phyloP scores from a whole-genome alignment of 2,797 vertebrate species.

The Oophaga sylvatica region DNA sequence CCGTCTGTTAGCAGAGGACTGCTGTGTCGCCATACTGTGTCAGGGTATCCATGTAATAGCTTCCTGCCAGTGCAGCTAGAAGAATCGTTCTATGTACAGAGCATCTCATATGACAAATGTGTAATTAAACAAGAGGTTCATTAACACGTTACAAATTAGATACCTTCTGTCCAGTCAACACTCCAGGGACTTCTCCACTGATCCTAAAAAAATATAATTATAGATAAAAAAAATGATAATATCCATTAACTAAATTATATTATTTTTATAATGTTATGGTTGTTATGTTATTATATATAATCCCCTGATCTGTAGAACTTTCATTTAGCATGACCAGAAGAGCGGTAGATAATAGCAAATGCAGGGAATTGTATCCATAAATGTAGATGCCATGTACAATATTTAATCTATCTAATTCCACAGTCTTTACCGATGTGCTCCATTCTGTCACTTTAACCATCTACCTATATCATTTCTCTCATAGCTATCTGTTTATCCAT shows the following conservation, averaged over 20 bases:
- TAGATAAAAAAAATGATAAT: not conserved
- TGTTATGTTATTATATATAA: too few relatives aligned
- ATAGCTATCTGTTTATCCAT: too few relatives aligned
- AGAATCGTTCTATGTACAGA: not conserved
- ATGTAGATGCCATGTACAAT: too few relatives aligned
- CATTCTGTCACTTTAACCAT: too few relatives aligned
- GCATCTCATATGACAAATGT: conserved; percentile 25
- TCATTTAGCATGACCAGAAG: too few relatives aligned
- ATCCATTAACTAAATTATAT: not conserved
- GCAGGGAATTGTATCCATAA: too few relatives aligned
- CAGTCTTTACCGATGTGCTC: too few relatives aligned
- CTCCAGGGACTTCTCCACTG: not conserved
- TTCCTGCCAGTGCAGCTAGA: conserved; percentile 1
- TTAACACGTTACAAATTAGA: conserved; percentile 5
- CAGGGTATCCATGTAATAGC: conserved; percentile 1
- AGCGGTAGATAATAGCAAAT: too few relatives aligned
- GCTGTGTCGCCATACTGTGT: conserved; percentile 32
- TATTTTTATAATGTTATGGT: too few relatives aligned
- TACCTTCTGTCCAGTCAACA: not conserved
- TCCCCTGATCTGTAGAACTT: too few relatives aligned
- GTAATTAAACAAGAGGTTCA: conserved; percentile 33
- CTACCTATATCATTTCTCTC: too few relatives aligned
- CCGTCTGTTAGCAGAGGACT: not conserved
- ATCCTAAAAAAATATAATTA: not conserved
- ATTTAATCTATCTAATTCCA: too few relatives aligned